phyloP scores from a whole-genome alignment of 2,888 invertebrate species.

The Dugesia japonica region DNA sequence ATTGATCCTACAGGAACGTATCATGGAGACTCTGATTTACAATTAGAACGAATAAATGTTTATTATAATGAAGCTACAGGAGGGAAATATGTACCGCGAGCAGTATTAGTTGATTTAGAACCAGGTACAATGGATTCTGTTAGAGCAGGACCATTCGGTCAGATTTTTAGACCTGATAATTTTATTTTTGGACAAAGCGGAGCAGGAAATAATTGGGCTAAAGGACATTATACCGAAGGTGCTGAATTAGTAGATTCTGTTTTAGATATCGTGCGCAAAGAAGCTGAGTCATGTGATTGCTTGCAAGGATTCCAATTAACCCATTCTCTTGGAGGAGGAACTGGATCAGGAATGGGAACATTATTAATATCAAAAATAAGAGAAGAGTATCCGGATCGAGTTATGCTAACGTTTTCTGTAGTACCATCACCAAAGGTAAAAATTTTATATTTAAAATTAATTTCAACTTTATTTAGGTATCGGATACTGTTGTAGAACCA shows the following conservation, averaged over 20 bases:
- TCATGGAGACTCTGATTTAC: no score
- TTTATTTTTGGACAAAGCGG: conserved; percentile 64
- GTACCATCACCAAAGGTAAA: conserved; percentile 63
- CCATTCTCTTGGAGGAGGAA: conserved; percentile 54
- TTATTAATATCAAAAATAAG: conserved; percentile 21
- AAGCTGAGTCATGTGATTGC: conserved; percentile 70
- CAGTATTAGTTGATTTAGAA: conserved; percentile 72
- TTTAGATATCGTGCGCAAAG: conserved; percentile 57
- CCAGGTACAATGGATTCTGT: conserved; percentile 90
- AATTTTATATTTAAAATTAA: no score
- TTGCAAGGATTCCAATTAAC: conserved; percentile 54
- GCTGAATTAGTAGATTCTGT: conserved; percentile 54
- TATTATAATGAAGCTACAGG: conserved; percentile 43
- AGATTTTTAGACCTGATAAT: conserved; percentile 79
- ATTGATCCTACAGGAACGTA: no score
- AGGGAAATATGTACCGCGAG: conserved; percentile 48
- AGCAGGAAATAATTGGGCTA: conserved; percentile 70
- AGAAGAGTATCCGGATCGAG: conserved; percentile 46
- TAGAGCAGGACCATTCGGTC: conserved; percentile 70
- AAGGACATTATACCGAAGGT: conserved; percentile 83
- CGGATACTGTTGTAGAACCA: conserved; percentile 59
- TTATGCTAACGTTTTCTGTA: conserved; percentile 91
- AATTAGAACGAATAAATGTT: no score
- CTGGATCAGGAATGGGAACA: conserved; percentile 30
- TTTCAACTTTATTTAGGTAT: conserved; percentile 43